These are phyloP conservation scores for Brevimyrus niger DNA, from an alignment of 2,113 vertebrate species.

Conservation along the genomic window DNA sequence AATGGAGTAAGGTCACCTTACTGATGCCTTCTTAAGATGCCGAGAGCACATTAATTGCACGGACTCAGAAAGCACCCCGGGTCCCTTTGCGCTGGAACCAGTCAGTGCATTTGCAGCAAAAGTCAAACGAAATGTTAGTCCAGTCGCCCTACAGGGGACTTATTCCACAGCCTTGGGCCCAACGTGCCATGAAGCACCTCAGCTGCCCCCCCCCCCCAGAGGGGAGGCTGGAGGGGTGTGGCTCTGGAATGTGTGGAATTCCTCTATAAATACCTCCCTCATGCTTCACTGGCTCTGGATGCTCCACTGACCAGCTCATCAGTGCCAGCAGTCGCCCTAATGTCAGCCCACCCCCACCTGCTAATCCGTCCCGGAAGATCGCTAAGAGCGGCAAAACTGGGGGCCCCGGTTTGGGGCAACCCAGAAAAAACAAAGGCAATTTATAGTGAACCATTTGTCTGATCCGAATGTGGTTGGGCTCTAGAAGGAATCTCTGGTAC, in stretches of 20 bases:
- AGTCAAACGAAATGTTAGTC: not conserved
- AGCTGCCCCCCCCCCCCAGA: not conserved
- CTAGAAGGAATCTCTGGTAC: not conserved
- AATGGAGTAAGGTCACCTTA: not conserved
- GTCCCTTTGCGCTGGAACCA: not conserved
- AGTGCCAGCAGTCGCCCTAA: not conserved
- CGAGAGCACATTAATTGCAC: not conserved
- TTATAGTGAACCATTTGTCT: not conserved
- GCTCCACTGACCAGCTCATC: not conserved
- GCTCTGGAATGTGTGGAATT: not conserved
- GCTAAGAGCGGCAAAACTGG: not conserved
- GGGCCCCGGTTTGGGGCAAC: not conserved
- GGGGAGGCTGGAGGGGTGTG: not conserved
- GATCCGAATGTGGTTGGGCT: not conserved
- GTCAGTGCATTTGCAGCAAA: not conserved
- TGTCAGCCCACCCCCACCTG: not conserved
- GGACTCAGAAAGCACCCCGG: not conserved
- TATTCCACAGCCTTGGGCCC: not conserved
- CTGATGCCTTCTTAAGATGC: not conserved
- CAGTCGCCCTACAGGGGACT: not conserved
- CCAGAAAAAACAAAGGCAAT: not conserved
- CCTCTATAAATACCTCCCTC: not conserved
- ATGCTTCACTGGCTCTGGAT: not conserved
- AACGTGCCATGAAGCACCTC: not conserved
- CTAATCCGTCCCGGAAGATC: not conserved